Base-by-base conservation (phyloP, 2,888 invertebrate genomes). In the Volucella inflata region DNA sequence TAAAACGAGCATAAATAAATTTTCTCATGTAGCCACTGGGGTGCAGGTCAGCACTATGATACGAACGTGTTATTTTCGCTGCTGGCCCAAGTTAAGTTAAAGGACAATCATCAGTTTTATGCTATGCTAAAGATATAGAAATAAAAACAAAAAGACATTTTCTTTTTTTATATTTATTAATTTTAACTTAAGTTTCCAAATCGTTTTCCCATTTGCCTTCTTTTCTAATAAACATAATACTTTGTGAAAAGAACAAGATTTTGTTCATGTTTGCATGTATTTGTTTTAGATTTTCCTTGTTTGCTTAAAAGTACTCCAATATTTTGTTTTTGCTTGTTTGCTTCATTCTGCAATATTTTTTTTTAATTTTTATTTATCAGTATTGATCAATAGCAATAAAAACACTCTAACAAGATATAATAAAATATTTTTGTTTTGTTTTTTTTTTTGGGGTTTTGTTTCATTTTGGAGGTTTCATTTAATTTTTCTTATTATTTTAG, bases 391-490 rank as follows among this genome's bases (percentile, higher is more conserved):
- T 75, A 65, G 51, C 65, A 51, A 75, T 75, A 77, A 79, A 84
- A 84, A 84, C 80, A 71, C 59, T 84, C 62, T 80, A 84, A 84
- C 80, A 79, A 84, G 83, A 75, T 50, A 75, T 71, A 84, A 50
- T 80, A 80, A 84, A 84, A 84, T 84, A 75, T 75, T 75, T 76
- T 71, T 67, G 21, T 65, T 59, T 70, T 71, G 71, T 53, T 53
- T 62, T 75, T 82, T n/a, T 14, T 44, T 71, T 51, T n/a, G n/a
- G n/a, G n/a, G n/a, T 62, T 46, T 21, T 48, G 9, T 42, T 62
- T 30, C n/a, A 14, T 59, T 40, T 65, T 67, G 65, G 44, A 75
- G 46, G 57, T 53, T 76, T 71, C 60, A 21, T 65, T 59, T 70
- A 65, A 65, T 48, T 53, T 62, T 75, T 82, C 12, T 14, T 50